Evolutionary conservation across 2,888 invertebrate genomes (phyloP).

Genomic region (Ophion ellenae): DNA sequence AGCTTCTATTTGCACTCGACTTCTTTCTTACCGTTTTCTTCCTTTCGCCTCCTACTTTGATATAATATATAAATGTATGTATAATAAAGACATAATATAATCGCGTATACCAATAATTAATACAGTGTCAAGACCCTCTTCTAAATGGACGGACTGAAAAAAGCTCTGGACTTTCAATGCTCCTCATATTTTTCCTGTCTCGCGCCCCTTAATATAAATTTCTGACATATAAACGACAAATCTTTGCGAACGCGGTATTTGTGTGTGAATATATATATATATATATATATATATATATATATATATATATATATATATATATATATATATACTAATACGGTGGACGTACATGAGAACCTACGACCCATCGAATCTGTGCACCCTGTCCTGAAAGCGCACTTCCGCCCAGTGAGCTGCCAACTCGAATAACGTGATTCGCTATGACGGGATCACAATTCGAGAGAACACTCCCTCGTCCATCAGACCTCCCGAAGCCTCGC

Average conservation of each 20-base stretch:
- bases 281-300: background rate
- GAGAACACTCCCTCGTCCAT: slow-evolving; percentile 31
- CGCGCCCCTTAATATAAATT: background rate
- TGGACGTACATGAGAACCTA: slow-evolving; percentile 4
- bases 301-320: background rate
- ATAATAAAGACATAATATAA: background rate
- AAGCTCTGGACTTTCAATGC: background rate
- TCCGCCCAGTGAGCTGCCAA: slow-evolving; percentile 35
- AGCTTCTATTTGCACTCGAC: slow-evolving; percentile 8
- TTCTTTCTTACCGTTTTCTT: background rate
- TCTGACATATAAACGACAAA: background rate
- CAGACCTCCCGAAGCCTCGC: slow-evolving; percentile 17
- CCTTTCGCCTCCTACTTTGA: slow-evolving; percentile 1
- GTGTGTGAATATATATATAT: background rate
- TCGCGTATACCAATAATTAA: background rate
- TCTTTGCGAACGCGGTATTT: too few relatives aligned
- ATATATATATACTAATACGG: background rate
- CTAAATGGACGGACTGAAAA: background rate
- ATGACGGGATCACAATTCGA: slow-evolving; percentile 43
- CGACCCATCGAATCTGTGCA: slow-evolving; percentile 13
- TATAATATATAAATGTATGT: slow-evolving; percentile 12
- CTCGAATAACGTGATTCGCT: slow-evolving; percentile 47
- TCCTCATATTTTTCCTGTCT: background rate
- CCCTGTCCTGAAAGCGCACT: slow-evolving; percentile 20
- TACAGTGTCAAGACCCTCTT: background rate